Evolutionary conservation across 2,888 invertebrate species (phyloP).

Genomic region (Atethmia centrago): DNA sequence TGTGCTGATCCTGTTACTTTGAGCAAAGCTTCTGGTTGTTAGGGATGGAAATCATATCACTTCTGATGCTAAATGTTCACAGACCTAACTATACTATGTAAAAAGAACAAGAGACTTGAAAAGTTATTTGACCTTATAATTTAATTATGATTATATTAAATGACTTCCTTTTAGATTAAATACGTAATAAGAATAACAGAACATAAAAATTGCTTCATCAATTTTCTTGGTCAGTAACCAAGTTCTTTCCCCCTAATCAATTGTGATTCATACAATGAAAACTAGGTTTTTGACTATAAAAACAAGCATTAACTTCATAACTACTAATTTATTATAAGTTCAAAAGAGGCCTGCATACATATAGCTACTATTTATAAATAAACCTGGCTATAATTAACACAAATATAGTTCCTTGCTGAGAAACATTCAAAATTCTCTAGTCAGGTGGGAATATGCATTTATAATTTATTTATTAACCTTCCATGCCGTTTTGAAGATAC

Average conservation of each 20-base stretch:
- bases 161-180: conserved; percentile 18
- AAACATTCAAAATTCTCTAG: conserved; percentile 85
- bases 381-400: conserved; percentile 66
- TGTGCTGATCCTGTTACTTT: conserved; percentile 46
- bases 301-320: conserved; percentile 41
- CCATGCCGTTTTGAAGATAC: conserved; percentile 28
- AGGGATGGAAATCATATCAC: conserved; percentile 45
- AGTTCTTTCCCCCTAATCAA: neutral
- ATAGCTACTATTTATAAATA: conserved; percentile 59
- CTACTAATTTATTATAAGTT: conserved; percentile 61
- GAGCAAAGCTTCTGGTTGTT: conserved; percentile 45
- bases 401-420: conserved; percentile 62
- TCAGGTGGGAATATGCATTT: conserved; percentile 87
- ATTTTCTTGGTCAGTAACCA: neutral
- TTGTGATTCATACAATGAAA: neutral
- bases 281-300: conserved; percentile 24
- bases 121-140: neutral
- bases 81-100: conserved; percentile 20
- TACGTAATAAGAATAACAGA: conserved; percentile 10
- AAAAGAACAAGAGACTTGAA: neutral
- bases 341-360: conserved; percentile 53
- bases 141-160: conserved; percentile 11
- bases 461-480: conserved; percentile 83
- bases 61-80: conserved; percentile 47
- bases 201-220: conserved; percentile 6